Evolutionary conservation across 2,888 invertebrate species (phyloP).

Genomic region (Malthinus seriepunctatus): DNA sequence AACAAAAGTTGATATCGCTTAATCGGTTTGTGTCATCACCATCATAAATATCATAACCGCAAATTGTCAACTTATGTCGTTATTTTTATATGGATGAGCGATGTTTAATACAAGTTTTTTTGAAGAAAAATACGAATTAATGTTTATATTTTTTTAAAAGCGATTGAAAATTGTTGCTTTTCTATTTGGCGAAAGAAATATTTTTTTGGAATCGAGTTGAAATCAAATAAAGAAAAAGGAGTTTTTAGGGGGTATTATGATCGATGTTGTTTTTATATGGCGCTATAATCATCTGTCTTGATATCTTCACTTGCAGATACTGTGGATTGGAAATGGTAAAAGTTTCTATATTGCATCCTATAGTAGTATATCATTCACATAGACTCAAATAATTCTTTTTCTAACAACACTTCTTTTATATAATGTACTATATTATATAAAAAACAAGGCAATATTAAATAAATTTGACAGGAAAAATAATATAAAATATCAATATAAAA

Average conservation of each 20-base stretch:
- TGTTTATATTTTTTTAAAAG: background rate
- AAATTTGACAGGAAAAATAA: slow-evolving; percentile 22
- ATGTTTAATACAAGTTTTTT: slow-evolving; percentile 12
- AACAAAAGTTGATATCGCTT: slow-evolving; percentile 44
- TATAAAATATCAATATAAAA: slow-evolving; percentile 29
- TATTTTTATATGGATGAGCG: slow-evolving; percentile 26
- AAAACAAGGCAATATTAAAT: slow-evolving; percentile 24
- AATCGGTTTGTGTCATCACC: slow-evolving; percentile 37
- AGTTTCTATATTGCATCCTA: slow-evolving; percentile 20
- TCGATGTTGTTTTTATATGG: slow-evolving; percentile 36
- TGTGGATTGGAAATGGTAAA: slow-evolving; percentile 30
- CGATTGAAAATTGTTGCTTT: too few relatives aligned
- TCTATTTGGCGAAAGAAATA: background rate
- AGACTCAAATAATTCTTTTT: background rate
- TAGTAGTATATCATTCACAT: slow-evolving; percentile 5
- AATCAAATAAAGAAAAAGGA: slow-evolving; percentile 8
- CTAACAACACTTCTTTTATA: background rate
- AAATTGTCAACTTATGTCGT: slow-evolving; percentile 29
- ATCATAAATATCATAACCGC: slow-evolving; percentile 35
- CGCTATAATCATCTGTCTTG: slow-evolving; percentile 35
- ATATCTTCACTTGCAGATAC: slow-evolving; percentile 32
- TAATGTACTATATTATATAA: background rate
- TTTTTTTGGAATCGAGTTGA: background rate
- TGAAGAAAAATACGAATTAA: background rate
- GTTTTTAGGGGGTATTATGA: slow-evolving; percentile 28